Base-by-base conservation (phyloP, 1,140 invertebrate genomes). In the Sitobion miscanthi region DNA sequence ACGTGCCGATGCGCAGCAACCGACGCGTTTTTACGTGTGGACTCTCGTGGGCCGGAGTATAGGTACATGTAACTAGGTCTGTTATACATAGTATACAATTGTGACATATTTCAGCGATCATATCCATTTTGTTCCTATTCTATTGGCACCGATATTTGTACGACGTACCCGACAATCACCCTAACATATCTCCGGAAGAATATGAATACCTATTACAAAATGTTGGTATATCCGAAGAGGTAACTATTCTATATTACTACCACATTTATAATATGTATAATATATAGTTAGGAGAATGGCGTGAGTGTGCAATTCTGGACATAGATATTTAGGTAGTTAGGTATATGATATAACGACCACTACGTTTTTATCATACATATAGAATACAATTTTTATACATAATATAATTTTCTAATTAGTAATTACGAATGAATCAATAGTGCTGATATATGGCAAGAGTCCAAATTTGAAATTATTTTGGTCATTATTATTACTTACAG, bases 171-270 rank as follows among this genome's bases (percentile, higher is more conserved):
- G 14, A 38, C 4, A 57, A 35, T 3, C 93, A 94, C 54, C 93
- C 93, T 5, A 93, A 86, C 0, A 94, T 94, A 45, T 88, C 82
- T 20, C 35, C 47, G 45, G 54, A 92, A 88, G 93, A 94, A 94
- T 20, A 88, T 21, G 8, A 30, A 30, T 88, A 94, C 23, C n/a
- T 94, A 23, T 87, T 92, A n/a, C 62, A 89, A 35, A 94, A 93
- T 35, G 35, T 93, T 4, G 91, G 35, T 8, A 57, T 93, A 54
- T 85, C 47, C 4, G 49, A 86, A 20, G 82, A 86, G 45, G 89
- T 90, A 90, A 69, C 8, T 30, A 62, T 62, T 69, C 11, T 57
- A 9, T 57, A 8, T 54, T n/a, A 49, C 3, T 23, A 42, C 21
- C 21, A 42, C 25, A 45, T 21, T 23, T 85, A 25, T 21, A 14